phyloP scores from a whole-genome alignment of 23 tunicate genomes.

The Aplidium turbinatum region DNA sequence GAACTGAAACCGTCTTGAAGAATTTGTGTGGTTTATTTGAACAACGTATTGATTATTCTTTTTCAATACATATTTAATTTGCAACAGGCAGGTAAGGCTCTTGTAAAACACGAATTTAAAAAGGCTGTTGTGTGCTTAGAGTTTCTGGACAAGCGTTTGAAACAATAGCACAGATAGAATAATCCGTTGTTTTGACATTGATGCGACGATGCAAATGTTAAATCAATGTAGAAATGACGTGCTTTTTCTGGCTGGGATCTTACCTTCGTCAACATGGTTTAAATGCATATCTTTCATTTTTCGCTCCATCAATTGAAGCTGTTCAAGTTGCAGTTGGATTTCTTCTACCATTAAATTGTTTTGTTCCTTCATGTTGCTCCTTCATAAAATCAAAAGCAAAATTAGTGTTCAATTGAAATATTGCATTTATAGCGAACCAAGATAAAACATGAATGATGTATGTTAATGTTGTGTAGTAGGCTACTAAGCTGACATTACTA shows the following conservation, averaged over 20 bases:
- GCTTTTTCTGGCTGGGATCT: not conserved
- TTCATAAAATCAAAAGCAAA: conserved; percentile 8
- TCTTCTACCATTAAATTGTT: conserved; percentile 77
- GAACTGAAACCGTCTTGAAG: too few species aligned
- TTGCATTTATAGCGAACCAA: too few species aligned
- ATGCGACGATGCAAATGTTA: too few species aligned
- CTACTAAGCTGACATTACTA: too few species aligned
- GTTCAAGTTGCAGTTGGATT: conserved; percentile 72
- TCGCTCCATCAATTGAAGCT: conserved; percentile 59
- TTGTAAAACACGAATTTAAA: too few species aligned
- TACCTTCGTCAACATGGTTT: conserved; percentile 71
- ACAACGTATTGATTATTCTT: not conserved
- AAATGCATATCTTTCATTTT: conserved; percentile 43
- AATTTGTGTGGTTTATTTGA: too few species aligned
- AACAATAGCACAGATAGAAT: too few species aligned
- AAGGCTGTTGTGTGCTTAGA: not conserved
- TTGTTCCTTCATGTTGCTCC: conserved; percentile 74
- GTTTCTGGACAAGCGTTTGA: not conserved
- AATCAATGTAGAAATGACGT: too few species aligned
- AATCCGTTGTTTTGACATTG: too few species aligned
- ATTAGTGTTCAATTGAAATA: too few species aligned
- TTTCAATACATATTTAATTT: not conserved
- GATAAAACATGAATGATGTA: too few species aligned
- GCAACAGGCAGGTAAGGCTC: not conserved
- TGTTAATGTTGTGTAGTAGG: too few species aligned